Evolutionary conservation across 2,888 invertebrate genomes (phyloP).

Genomic region (Lepeophtheirus nordmannii): DNA sequence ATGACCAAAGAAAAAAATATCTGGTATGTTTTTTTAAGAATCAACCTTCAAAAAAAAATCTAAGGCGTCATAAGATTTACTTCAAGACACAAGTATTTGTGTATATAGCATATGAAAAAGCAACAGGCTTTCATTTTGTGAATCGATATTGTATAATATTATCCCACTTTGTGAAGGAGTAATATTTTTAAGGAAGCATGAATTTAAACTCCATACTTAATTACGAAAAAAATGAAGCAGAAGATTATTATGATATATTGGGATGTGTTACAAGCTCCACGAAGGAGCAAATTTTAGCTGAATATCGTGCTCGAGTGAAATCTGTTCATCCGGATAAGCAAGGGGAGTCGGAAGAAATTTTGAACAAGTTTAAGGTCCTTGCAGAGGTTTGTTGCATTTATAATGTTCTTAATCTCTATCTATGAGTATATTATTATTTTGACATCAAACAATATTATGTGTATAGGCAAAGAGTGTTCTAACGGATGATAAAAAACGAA

Average conservation of each 20-base stretch:
- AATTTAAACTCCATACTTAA: background rate
- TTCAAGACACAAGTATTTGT: too few relatives aligned
- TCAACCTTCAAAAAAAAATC: too few relatives aligned
- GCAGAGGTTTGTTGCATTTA: background rate
- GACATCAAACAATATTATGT: background rate
- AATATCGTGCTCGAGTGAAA: constrained; percentile 6
- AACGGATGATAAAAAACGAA: background rate
- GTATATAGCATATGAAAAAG: background rate
- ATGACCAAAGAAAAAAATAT: too few relatives aligned
- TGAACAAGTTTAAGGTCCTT: background rate
- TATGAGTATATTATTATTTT: background rate
- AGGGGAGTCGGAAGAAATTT: constrained; percentile 5
- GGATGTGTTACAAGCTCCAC: constrained; percentile 11
- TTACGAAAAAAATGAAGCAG: background rate
- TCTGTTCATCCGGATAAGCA: constrained; percentile 16
- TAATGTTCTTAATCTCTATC: background rate
- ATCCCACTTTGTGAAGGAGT: background rate
- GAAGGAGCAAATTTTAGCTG: constrained; percentile 13
- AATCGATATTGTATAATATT: background rate
- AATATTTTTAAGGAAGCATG: background rate
- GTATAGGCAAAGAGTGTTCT: background rate
- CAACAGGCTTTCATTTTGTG: constrained; percentile 1
- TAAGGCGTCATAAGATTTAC: too few relatives aligned
- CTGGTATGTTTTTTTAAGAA: too few relatives aligned
- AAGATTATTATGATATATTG: constrained; percentile 3